Evolutionary conservation across 2,797 vertebrate genomes (phyloP), one percentile per base, ranked within the genome.

Genomic region (Macrochelys suwanniensis): DNA sequence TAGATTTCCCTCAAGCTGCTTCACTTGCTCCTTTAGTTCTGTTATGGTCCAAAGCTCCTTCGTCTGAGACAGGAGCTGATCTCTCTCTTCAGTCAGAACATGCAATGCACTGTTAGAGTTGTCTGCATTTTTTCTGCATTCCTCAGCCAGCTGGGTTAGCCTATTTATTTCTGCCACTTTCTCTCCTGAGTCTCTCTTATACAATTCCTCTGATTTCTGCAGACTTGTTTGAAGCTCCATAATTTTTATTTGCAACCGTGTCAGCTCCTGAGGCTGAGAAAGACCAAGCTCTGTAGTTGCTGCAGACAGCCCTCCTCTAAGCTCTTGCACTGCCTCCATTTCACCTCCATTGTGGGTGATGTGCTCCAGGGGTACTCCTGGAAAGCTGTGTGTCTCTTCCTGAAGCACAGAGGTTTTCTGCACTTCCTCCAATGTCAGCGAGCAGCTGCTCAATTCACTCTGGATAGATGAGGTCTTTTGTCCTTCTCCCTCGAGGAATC

Each of bases 221-320:
- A 97, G 89, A 89, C 71, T 94, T 81, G 87, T 56, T 86, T 99
- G 98, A 59, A 99, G 98, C 49, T 99, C 99, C 56, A 98, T 97
- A 10, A 98, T 98, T 81, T 98, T 97, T 11, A 96, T 95, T 95
- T 96, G 96, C 65, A 98, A 76, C 17, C 79, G 96, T 88, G 90
- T 78, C 56, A 97, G 19, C 42, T 98, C 97, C 57, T 92, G 85
- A 77, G 96, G 89, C 4, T 95, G 96, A 97, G 82, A 89, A 47
- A 37, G 25, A 7, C 47, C n/a, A 61, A 42, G 26, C 78, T 61
- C 89, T 51, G 59, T 71, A 71, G 71, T 8, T 50, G 88, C 42
- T 59, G 85, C 17, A 88, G 56, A 57, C 33, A 68, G 26, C 81
- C 87, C 54, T 37, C 49, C 47, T 57, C 54, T 25, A 8, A 49